Base-by-base conservation (phyloP, 2,113 vertebrate species). In the Echinops telfairi region DNA sequence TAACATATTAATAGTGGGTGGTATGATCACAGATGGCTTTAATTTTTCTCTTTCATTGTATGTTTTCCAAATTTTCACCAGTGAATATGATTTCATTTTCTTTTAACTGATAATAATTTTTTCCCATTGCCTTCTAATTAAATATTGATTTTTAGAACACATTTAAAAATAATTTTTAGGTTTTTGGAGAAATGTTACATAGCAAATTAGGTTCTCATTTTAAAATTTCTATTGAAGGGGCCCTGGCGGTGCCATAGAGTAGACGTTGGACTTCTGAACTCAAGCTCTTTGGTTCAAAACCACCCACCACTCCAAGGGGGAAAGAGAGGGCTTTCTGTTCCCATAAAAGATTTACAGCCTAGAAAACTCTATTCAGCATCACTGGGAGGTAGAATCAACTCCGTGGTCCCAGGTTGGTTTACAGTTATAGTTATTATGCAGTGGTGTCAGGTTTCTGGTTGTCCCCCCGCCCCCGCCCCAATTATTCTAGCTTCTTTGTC, bases 11-110 rank as follows among this genome's bases (percentile, higher is more conserved):
- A 53, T 43, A 40, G 57, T 31, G 17, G 23, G 8, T 57, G 71
- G 33, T 73, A 73, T 19, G 71, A 73, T 36, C 71, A 73, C 71
- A 77, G 29, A 2, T 36, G 6, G 31, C 22, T 89, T 93, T 90
- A 27, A 38, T 71, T 93, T 89, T 77, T 43, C 53, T 70, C 29
- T 57, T 83, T 27, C 47, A 33, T 82, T 79, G 60, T 14, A 11
- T 82, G 27, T 81, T 84, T 95, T 82, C 33, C 75, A 76, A 60
- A 77, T 78, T 82, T 93, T 83, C 40, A 92, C 58, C 64, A 47
- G 82, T 64, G 64, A 17, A 11, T 88, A 79, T 75, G 4, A 90
- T 23, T 85, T 84, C 64, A 31, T 38, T 82, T 92, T 40, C 22
- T 73, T 71, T 70, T 14, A 71, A 8, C 70, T 36, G 33, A 36